phyloP scores from a whole-genome alignment of 2,797 vertebrate species.

The Sparidentex hasta region DNA sequence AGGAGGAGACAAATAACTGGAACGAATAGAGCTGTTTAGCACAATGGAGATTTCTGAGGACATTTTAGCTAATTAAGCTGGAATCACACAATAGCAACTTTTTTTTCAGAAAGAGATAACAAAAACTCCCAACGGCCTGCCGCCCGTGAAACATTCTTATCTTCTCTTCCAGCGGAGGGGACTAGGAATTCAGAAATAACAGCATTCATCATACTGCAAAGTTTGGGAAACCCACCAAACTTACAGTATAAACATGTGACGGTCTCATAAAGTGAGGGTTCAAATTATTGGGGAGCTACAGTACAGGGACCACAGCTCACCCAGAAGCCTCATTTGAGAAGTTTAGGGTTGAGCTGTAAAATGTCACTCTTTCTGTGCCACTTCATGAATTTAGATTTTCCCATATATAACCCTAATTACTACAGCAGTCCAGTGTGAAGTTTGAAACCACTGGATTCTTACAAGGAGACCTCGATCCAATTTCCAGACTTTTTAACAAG shows the following conservation, averaged over 20 bases:
- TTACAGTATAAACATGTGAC: neutral
- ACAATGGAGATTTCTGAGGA: conserved; percentile 4
- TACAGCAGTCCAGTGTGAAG: too few species aligned
- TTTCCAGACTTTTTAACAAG: too few species aligned
- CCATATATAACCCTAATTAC: too few species aligned
- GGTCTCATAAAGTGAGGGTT: neutral
- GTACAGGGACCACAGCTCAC: neutral
- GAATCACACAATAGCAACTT: conserved; percentile 15
- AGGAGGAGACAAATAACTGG: neutral
- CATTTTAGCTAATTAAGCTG: conserved; percentile 12
- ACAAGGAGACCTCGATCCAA: too few species aligned
- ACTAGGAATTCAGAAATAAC: conserved; percentile 3
- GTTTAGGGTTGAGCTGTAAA: neutral
- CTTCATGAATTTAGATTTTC: neutral
- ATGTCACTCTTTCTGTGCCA: neutral
- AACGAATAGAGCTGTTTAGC: neutral
- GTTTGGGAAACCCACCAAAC: neutral
- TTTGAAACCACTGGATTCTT: too few species aligned
- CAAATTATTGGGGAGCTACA: neutral
- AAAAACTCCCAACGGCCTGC: neutral
- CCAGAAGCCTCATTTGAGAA: neutral
- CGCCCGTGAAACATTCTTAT: conserved; percentile 13
- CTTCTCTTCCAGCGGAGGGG: conserved; percentile 7
- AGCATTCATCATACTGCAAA: conserved; percentile 16
- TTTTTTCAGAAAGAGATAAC: neutral